Conservation (phyloP, 2,888 invertebrate genomes). For the Coleophora flavipennella region DNA sequence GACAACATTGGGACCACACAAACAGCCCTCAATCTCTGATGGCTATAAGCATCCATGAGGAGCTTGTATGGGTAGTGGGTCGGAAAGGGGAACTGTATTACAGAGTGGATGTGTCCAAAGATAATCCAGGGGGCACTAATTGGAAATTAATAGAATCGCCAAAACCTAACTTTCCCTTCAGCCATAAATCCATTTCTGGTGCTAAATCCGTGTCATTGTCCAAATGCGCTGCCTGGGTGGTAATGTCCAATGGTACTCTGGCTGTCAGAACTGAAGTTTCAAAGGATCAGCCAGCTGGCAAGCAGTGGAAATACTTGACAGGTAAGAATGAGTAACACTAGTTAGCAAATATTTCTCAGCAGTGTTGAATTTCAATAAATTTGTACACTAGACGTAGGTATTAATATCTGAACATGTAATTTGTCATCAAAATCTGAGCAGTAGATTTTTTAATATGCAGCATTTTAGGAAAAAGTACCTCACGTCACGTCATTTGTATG, state of each 20-base stretch:
- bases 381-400: too few species aligned
- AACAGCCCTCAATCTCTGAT: conserved; percentile 85
- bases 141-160: conserved; percentile 87
- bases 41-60: conserved; percentile 80
- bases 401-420: too few species aligned
- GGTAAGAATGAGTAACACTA: too few species aligned
- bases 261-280: conserved; percentile 86
- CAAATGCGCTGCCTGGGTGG: conserved; percentile 82
- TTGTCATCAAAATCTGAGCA: too few species aligned
- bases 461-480: too few species aligned
- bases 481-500: too few species aligned
- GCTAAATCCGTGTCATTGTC: conserved; percentile 85
- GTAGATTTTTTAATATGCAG: too few species aligned
- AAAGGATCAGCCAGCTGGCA: conserved; percentile 83
- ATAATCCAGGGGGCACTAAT: conserved; percentile 76
- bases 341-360: too few species aligned
- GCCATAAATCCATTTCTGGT: conserved; percentile 43
- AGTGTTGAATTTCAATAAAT: too few species aligned
- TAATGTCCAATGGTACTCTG: conserved; percentile 81
- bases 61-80: conserved; percentile 88
- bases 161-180: conserved; percentile 39
- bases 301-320: conserved; percentile 82
- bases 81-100: conserved; percentile 89
- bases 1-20: conserved; percentile 84
- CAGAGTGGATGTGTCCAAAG: conserved; percentile 80